Conservation (phyloP, 1,140 invertebrate genomes). For the Oscheius sp. region DNA sequence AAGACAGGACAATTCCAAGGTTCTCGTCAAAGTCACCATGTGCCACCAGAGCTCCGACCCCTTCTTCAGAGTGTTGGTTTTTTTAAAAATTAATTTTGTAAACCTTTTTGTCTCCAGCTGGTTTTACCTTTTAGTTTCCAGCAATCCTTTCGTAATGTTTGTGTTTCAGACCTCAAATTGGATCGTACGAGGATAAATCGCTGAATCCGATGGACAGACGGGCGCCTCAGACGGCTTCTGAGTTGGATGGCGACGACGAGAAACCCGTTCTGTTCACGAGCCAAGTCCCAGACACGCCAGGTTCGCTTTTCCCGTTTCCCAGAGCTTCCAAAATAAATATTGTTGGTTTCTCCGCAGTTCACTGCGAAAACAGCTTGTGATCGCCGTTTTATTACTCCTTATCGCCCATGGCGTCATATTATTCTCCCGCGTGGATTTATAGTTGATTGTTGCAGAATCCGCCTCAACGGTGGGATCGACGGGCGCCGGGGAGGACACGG, state of each 20-base stretch:
- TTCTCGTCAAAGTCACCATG: slow-evolving; percentile 84
- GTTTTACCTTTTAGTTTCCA: slow-evolving; percentile 1
- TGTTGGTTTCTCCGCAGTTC: neutral
- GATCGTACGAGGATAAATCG: slow-evolving; percentile 10
- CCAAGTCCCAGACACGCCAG: neutral
- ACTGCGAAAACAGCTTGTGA: neutral
- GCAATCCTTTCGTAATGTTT: too few species aligned
- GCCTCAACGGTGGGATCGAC: neutral
- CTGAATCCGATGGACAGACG: slow-evolving; percentile 36
- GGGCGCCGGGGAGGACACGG: neutral
- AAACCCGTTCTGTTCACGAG: neutral
- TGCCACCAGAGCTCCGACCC: slow-evolving; percentile 90
- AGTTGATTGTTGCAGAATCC: neutral
- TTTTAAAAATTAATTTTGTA: neutral
- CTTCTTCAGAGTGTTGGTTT: slow-evolving; percentile 90
- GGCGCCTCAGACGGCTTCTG: neutral
- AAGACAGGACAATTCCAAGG: slow-evolving; percentile 90
- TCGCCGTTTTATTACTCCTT: neutral
- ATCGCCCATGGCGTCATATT: neutral
- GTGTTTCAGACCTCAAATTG: slow-evolving; percentile 25
- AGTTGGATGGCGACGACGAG: neutral
- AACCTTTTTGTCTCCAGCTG: neutral
- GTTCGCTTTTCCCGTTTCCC: neutral
- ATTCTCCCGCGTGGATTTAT: neutral
- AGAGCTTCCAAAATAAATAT: neutral